phyloP scores from a whole-genome alignment of 35 echinoderm and acorn worm genomes.

The Anneissia japonica region DNA sequence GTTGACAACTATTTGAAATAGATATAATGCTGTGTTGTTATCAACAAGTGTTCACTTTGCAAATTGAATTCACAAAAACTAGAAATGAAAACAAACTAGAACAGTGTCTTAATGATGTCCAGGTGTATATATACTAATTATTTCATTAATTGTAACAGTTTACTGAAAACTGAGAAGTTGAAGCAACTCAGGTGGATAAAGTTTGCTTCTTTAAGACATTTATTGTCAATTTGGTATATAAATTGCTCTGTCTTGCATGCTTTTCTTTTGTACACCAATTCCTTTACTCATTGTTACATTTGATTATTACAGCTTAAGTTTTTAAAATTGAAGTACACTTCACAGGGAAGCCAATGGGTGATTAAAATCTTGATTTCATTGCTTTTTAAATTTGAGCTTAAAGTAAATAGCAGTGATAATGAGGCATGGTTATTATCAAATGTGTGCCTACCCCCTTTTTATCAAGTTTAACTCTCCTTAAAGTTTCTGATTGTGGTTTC shows the following conservation, averaged over 20 bases:
- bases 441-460: neutral
- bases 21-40: no score
- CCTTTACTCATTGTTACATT: neutral
- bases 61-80: neutral
- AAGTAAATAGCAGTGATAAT: neutral
- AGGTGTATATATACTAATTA: neutral
- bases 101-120: neutral
- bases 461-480: neutral
- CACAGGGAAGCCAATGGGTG: neutral
- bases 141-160: neutral
- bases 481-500: neutral
- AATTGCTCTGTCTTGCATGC: neutral
- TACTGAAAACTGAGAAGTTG: neutral
- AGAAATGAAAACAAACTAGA: neutral
- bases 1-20: neutral
- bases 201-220: neutral
- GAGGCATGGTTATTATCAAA: neutral
- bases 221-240: neutral
- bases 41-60: neutral
- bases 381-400: neutral
- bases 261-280: neutral
- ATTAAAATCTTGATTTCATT: neutral
- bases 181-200: neutral
- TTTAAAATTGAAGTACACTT: neutral
- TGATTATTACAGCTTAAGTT: neutral